Percentiles rank a stretch among this genome's conserved stretches.
phyloP scores from a whole-genome alignment of 2,113 vertebrate genomes.

The Theristicus caerulescens region DNA sequence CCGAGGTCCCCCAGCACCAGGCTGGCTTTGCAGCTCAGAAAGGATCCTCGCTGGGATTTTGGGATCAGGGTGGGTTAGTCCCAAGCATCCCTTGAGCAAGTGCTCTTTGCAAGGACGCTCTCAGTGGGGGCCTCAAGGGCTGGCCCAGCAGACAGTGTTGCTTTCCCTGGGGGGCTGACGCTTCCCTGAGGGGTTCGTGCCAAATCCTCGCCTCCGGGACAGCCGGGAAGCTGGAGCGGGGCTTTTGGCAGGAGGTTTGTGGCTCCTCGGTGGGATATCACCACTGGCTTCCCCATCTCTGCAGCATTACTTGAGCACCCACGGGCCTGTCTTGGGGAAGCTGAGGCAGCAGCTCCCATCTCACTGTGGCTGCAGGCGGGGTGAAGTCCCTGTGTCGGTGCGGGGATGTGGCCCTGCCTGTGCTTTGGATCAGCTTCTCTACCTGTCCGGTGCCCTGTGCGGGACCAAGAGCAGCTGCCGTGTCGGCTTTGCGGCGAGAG shows the following conservation, averaged over 20 bases:
- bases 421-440: neutral
- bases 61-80: neutral
- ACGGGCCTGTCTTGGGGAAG: accelerated
- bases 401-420: accelerated
- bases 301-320: neutral
- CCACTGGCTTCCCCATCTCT: neutral
- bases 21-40: neutral
- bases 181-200: neutral
- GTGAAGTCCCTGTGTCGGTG: accelerated
- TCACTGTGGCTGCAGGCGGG: neutral
- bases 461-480: neutral
- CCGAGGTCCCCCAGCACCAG: no score
- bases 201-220: accelerated
- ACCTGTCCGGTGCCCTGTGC: accelerated
- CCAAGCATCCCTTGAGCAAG: no score
- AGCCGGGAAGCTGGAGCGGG: neutral
- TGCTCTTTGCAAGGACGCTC: neutral
- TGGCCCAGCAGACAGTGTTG: accelerated
- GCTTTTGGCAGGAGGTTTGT: neutral
- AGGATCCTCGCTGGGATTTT: neutral
- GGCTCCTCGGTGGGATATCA: neutral
- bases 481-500: neutral
- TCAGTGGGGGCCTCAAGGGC: accelerated
- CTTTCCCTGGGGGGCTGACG: neutral
- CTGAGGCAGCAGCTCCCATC: neutral